Evolutionary conservation across 2,797 vertebrate genomes (phyloP).

Genomic region (Amazona finschi): DNA sequence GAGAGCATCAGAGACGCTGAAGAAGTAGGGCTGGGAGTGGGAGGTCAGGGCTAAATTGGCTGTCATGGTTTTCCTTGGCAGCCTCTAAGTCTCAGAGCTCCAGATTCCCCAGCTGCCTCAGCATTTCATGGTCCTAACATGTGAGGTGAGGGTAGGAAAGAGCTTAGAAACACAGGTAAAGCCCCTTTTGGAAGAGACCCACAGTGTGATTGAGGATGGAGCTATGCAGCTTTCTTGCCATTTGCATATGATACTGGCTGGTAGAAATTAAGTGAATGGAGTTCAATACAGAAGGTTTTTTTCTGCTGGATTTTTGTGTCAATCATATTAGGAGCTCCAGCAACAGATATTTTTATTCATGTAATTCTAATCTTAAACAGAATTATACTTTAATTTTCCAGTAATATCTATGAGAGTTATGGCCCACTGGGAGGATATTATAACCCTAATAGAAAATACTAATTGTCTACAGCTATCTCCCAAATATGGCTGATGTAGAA

Average conservation of each 20-base stretch:
- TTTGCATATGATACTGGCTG: fast-evolving
- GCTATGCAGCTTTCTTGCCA: background rate
- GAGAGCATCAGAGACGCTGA: fast-evolving
- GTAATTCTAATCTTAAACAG: background rate
- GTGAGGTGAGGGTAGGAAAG: background rate
- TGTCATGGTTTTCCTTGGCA: background rate
- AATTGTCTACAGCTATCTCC: background rate
- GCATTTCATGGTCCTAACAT: background rate
- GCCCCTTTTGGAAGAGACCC: background rate
- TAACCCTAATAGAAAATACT: background rate
- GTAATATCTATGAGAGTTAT: background rate
- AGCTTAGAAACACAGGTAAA: background rate
- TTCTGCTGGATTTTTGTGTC: background rate
- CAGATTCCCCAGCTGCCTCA: background rate
- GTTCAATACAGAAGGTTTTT: background rate
- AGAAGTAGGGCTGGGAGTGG: background rate
- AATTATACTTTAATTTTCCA: background rate
- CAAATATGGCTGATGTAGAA: background rate
- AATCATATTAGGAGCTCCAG: background rate
- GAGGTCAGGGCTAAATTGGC: background rate
- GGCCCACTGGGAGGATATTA: background rate
- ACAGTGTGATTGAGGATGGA: background rate
- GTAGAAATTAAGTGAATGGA: background rate
- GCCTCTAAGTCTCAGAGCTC: background rate
- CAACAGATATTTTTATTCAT: background rate